Base-by-base conservation (phyloP, 2,888 invertebrate genomes). In the Tiphia femorata region DNA sequence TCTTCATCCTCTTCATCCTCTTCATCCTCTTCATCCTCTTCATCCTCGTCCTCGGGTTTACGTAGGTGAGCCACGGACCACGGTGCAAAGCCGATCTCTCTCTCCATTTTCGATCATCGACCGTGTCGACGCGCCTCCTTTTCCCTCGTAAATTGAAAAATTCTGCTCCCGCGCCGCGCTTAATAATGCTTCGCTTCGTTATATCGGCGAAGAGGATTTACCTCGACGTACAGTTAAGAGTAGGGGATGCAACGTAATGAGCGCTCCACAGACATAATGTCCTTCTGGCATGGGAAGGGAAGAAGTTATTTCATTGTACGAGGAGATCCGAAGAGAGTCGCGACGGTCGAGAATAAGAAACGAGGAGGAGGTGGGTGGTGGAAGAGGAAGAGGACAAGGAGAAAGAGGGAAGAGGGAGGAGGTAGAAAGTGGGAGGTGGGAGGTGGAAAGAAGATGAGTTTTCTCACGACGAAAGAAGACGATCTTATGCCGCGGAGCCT, bases 301-400 rank as follows among this genome's bases (percentile, higher is more conserved):
- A 47, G 46, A 63, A 58, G 55, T 63, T 67, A 64, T 59, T 66
- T 61, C 58, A 67, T 67, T 64, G 63, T 60, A 35, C 21, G 35
- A 17, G n/a, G n/a, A 55, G 44, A 27, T 50, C 38, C 43, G 49
- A 29, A 38, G 49, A 29, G 38, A 50, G 37, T 49, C 44, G 43
- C 23, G 29, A 40, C 48, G 20, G 33, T 14, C 30, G 27, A 35
- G 49, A 29, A n/a, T n/a, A n/a, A 14, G 40, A n/a, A 23, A 20
- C 53, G 25, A 47, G 55, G 38, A 20, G 47, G 19, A 51, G 23
- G 19, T 2, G 29, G 4, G 29, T 12, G 29, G 12, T 10, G 29
- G 29, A 29, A 12, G 29, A 29, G 2, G 29, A 29, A 12, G 29
- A 12, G 12, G 4, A 29, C 2, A 29, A 12, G 12, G n/a, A 29